Percentiles rank a stretch among this genome's conserved stretches.
phyloP scores from a whole-genome alignment of 2,113 vertebrate genomes.

The Lasiurus cinereus region DNA sequence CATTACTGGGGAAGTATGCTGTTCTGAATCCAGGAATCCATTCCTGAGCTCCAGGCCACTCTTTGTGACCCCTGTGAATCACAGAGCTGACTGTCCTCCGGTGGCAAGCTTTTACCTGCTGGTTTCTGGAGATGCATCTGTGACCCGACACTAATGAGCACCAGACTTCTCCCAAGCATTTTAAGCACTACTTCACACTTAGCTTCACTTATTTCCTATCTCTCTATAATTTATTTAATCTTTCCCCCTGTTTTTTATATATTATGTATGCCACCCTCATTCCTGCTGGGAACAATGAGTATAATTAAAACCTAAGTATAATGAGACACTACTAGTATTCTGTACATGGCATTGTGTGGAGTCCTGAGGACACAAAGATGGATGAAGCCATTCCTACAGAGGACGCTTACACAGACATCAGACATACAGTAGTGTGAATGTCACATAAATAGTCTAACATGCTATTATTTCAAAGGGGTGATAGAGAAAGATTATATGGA shows the following conservation, averaged over 20 bases:
- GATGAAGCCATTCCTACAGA: not conserved
- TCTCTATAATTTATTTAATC: not conserved
- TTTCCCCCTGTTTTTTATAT: not conserved
- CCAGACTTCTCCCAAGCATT: rapidly evolving
- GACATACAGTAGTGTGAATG: not conserved
- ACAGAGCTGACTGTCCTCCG: not conserved
- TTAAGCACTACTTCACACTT: rapidly evolving
- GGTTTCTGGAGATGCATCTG: too few species aligned
- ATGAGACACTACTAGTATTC: not conserved
- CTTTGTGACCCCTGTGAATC: not conserved
- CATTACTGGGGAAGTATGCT: not conserved
- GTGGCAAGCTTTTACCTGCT: not conserved
- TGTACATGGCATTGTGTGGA: not conserved
- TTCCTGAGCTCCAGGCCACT: not conserved
- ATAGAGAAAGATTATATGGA: not conserved
- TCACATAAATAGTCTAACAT: not conserved
- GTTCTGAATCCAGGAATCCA: not conserved
- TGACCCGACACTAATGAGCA: not conserved
- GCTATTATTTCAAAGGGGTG: not conserved
- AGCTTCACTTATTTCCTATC: not conserved
- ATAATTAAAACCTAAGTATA: not conserved
- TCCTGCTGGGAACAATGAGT: not conserved
- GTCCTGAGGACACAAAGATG: not conserved
- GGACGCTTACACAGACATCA: not conserved
- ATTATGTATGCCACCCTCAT: too few species aligned